Percentiles rank a stretch among this genome's conserved stretches.
Evolutionary conservation across 1,140 invertebrate species (phyloP).

Genomic region (Ceratosolen fusciceps): DNA sequence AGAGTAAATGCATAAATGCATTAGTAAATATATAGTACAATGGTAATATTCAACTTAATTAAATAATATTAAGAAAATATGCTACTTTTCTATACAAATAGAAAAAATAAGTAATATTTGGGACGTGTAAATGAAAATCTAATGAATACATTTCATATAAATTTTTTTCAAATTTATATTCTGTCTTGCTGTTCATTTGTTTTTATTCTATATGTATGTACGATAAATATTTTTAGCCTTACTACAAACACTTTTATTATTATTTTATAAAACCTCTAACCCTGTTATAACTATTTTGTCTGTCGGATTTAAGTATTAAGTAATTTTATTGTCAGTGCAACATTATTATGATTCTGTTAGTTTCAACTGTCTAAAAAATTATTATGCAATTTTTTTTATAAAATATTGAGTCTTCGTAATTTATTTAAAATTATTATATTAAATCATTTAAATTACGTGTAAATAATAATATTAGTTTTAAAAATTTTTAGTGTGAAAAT

Average conservation of each 20-base stretch:
- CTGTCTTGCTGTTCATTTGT: not conserved
- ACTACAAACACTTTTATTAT: slow-evolving; percentile 14
- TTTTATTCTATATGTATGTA: not conserved
- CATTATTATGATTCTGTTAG: too few species aligned
- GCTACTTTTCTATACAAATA: not conserved
- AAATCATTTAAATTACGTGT: not conserved
- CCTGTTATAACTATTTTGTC: slow-evolving; percentile 21
- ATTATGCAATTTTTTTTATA: not conserved
- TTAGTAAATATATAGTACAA: not conserved
- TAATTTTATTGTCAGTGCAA: not conserved
- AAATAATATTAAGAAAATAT: not conserved
- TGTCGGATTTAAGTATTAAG: slow-evolving; percentile 31
- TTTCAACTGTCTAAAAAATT: too few species aligned
- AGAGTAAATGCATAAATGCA: not conserved
- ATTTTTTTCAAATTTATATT: too few species aligned
- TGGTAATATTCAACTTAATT: not conserved
- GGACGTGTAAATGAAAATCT: not conserved
- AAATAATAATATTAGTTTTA: not conserved
- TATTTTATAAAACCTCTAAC: slow-evolving; percentile 10
- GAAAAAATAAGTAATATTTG: not conserved
- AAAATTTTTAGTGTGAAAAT: too few species aligned
- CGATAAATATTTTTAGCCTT: too few species aligned
- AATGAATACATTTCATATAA: too few species aligned
- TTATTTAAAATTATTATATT: too few species aligned
- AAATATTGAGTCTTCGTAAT: not conserved